phyloP scores from a whole-genome alignment of 2,113 vertebrate species.

The Chloebia gouldiae region DNA sequence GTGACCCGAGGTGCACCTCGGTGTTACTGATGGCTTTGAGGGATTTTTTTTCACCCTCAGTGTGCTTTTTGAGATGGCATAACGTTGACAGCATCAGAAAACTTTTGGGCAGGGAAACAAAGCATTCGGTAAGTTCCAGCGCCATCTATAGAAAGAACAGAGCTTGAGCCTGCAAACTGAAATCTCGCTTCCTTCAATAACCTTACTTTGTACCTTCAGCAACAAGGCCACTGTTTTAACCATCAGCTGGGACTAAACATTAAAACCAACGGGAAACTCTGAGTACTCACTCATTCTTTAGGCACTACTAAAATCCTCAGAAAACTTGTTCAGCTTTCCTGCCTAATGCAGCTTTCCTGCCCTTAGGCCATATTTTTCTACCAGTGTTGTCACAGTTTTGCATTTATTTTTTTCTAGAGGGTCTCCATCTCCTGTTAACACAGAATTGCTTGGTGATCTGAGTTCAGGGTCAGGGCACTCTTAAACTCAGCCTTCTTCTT shows the following conservation, averaged over 20 bases:
- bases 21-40: background rate
- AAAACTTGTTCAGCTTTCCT: background rate
- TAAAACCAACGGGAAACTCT: background rate
- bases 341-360: background rate
- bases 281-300: background rate
- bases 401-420: background rate
- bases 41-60: background rate
- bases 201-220: background rate
- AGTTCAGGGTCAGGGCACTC: background rate
- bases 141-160: constrained; percentile 31
- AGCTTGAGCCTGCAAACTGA: background rate
- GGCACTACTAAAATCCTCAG: background rate
- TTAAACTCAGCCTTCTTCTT: background rate
- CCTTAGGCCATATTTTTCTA: background rate
- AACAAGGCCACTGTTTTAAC: background rate
- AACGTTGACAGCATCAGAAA: background rate
- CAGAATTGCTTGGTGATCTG: background rate
- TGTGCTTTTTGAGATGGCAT: background rate
- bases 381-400: background rate
- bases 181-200: background rate
- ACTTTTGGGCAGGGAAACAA: background rate
- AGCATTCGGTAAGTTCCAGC: constrained; percentile 32
- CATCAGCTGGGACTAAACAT: background rate
- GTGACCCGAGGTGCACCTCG: background rate
- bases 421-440: background rate